Conservation (phyloP, 1,140 invertebrate species). For the Ceratina calcarata region DNA sequence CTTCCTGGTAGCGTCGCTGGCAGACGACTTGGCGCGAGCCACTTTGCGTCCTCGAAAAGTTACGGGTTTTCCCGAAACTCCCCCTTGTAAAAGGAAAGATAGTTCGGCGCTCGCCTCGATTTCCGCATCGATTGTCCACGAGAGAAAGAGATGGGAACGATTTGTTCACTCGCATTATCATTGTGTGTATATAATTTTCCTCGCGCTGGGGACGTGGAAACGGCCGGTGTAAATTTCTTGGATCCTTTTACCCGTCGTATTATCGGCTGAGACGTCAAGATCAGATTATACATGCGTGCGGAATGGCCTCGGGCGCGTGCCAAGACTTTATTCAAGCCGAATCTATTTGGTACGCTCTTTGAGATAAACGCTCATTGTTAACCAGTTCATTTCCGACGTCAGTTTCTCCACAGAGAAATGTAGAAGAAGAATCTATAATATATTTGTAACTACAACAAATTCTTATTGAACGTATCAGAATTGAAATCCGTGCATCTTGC, state of each 20-base stretch:
- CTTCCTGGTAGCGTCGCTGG: not conserved
- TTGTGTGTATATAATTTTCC: constrained; percentile 15
- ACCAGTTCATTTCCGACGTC: too few species aligned
- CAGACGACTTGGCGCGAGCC: constrained; percentile 54
- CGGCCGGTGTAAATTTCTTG: not conserved
- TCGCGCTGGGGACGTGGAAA: not conserved
- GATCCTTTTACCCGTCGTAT: constrained; percentile 12
- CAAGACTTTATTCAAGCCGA: constrained; percentile 13
- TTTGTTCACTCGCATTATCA: not conserved
- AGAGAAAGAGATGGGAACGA: not conserved
- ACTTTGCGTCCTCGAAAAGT: constrained; percentile 35
- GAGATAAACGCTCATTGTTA: not conserved
- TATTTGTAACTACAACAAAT: too few species aligned
- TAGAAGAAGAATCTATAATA: too few species aligned
- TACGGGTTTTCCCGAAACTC: constrained; percentile 13
- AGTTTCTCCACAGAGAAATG: too few species aligned
- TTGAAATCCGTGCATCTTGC: too few species aligned
- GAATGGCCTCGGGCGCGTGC: constrained; percentile 1
- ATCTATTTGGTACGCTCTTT: not conserved
- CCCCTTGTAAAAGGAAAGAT: too few species aligned
- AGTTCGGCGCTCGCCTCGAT: not conserved
- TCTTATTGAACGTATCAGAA: too few species aligned
- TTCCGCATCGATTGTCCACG: not conserved
- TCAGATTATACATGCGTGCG: constrained; percentile 6
- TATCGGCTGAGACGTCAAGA: constrained; percentile 8